Evolutionary conservation across 2,113 vertebrate species (phyloP), one percentile per base, ranked within the genome.

Genomic region (Ammospiza caudacuta): DNA sequence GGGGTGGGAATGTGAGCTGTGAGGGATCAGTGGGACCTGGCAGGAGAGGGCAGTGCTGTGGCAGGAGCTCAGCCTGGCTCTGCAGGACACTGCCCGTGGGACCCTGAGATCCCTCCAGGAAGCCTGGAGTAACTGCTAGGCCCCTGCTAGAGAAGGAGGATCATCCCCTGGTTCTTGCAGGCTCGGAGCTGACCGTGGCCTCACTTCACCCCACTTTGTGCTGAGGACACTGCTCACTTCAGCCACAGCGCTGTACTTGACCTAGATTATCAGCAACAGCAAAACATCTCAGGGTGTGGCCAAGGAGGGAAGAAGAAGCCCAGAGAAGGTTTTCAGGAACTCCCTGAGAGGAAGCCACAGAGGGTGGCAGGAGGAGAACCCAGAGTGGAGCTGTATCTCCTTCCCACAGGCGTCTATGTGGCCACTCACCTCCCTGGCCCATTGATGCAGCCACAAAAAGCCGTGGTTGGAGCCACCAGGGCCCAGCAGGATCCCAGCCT

Each of bases 391-490:
- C 63, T 80, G 8, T 18, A 8, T 44, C 47, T 62, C 12, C 55
- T 39, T 77, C 15, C 9, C 1, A 0, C 23, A 28, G 52, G 44
- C 78, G 18, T 29, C 78, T 75, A 49, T 24, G 52, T 33, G 51
- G 27, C 31, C n/a, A 58, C 49, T 67, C 20, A 16, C 35, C 12
- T 61, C 46, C 5, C 5, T 1, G 0, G 5, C 41, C 58, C 2
- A 0, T 92, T 78, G 74, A 96, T 95, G 94, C 33, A 35, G 86
- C 67, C 9, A 0, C 91, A 35, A 16, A 28, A 76, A 68, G 21
- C 35, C 11, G 0, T 0, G 0, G 21, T 24, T 0, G 0, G 68
- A 93, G 79, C 67, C 75, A 10, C 35, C 70, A 22, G 89, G 79
- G 35, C 35, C 61, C 20, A 12, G 7, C 82, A 29, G 94, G 74